Evolutionary conservation across 2,113 vertebrate genomes (phyloP), one percentile per base, ranked within the genome.

Genomic region (Semicossyphus pulcher): DNA sequence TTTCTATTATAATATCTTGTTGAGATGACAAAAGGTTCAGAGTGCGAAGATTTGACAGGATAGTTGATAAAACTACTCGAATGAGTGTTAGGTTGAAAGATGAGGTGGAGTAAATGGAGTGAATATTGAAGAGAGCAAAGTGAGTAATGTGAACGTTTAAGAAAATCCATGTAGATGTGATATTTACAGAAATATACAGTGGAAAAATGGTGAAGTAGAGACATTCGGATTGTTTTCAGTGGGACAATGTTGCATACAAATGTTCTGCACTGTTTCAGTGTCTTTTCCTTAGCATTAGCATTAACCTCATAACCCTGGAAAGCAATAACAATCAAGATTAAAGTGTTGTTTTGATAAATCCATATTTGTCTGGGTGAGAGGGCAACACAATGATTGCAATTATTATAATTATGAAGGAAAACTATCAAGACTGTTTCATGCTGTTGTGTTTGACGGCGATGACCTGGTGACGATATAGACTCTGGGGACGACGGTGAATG

Each of bases 291-390:
- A 37, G 23, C 44, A 65, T 73, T 58, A 51, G 21, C 28, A 63
- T 80, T 83, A 79, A 74, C 61, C 56, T 34, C 15, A 2, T 37
- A 37, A 37, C 61, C 41, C 32, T 20, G 20, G 15, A 28, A 59
- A 7, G 61, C 60, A 61, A 62, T 71, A 14, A 71, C 54, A 37
- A 70, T 59, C 18, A 56, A 68, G 54, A 73, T 26, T 18, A 39
- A 65, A 39, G 32, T 51, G 56, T 31, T 74, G 56, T 76, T 70
- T 68, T 73, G 66, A 65, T 72, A 64, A 37, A 37, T n/a, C 21
- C 28, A 56, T 57, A 75, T 69, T 60, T 37, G 26, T 37, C 25
- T 18, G 29, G 36, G 53, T 52, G 37, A 68, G 18, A 49, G 72
- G 65, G 83, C 59, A 66, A 69, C 21, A 39, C 58, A 59, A 51